Conservation (phyloP, 2,113 vertebrate genomes). For the Hypomesus transpacificus region DNA sequence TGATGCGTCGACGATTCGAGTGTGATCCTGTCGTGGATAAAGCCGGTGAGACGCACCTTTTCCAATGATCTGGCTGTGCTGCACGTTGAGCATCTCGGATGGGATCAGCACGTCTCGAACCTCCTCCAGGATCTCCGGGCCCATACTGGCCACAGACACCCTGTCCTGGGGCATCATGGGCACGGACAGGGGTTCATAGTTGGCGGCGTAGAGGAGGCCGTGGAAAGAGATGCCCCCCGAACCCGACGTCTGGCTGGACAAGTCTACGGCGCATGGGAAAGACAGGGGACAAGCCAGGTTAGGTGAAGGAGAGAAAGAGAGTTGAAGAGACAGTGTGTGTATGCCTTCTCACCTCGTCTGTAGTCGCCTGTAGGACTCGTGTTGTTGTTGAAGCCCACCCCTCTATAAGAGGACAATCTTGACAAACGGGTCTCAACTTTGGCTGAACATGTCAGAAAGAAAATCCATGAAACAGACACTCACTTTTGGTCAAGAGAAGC, state of each 20-base stretch:
- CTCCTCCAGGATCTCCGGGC: slow-evolving; percentile 79
- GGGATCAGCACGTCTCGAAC: slow-evolving; percentile 94
- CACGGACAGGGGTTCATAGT: slow-evolving; percentile 55
- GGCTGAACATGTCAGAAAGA: slow-evolving; percentile 49
- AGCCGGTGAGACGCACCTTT: slow-evolving; percentile 73
- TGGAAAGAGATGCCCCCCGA: slow-evolving; percentile 46
- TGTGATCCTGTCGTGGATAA: neutral
- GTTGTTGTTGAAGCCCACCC: slow-evolving; percentile 19
- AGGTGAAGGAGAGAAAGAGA: neutral
- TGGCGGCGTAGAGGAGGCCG: slow-evolving; percentile 58
- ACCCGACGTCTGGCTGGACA: slow-evolving; percentile 35
- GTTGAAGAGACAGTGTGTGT: neutral
- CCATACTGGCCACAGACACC: slow-evolving; percentile 73
- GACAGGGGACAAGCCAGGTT: neutral
- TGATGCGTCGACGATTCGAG: neutral
- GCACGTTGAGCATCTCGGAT: slow-evolving; percentile 73
- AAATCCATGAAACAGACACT: neutral
- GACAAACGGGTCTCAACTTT: slow-evolving; percentile 60
- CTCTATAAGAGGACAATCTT: slow-evolving; percentile 39
- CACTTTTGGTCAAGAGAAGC: neutral
- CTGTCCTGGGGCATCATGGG: slow-evolving; percentile 74
- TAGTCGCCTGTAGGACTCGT: slow-evolving; percentile 65
- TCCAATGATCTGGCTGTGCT: slow-evolving; percentile 82
- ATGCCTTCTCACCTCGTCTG: slow-evolving; percentile 59
- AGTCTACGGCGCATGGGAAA: slow-evolving; percentile 20